These are phyloP conservation scores for Drosophila subpulchrella DNA, from an alignment of 1,140 invertebrate species.

Conservation along the genomic window DNA sequence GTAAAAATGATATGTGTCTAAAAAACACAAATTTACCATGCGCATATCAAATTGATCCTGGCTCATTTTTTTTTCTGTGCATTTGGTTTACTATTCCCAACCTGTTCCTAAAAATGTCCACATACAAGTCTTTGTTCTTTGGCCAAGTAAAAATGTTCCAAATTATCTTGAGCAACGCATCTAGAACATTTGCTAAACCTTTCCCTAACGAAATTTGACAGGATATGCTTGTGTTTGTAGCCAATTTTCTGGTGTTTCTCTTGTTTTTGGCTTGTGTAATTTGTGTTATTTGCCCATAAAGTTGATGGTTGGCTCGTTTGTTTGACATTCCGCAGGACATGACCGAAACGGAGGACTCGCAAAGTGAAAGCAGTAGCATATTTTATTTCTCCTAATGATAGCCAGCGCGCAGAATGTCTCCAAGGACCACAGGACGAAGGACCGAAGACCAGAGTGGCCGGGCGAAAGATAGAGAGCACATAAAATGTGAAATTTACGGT, in stretches of 20 bases:
- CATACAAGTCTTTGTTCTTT: neutral
- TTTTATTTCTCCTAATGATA: constrained; percentile 83
- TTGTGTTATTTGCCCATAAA: constrained; percentile 78
- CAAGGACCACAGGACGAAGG: constrained; percentile 50
- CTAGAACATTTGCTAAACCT: constrained; percentile 21
- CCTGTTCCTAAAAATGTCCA: neutral
- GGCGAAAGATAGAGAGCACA: constrained; percentile 60
- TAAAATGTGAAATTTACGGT: constrained; percentile 84
- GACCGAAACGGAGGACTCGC: constrained; percentile 48
- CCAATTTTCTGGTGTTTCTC: constrained; percentile 31
- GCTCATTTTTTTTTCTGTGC: too few species aligned
- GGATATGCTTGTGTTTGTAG: constrained; percentile 9
- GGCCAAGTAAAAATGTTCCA: too few species aligned
- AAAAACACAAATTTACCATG: too few species aligned
- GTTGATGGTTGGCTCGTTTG: constrained; percentile 76
- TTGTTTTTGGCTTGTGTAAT: constrained; percentile 60
- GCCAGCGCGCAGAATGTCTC: constrained; percentile 68
- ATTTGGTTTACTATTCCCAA: neutral
- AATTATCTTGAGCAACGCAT: constrained; percentile 17
- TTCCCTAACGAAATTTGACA: constrained; percentile 9
- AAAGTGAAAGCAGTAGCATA: constrained; percentile 58
- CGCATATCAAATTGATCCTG: too few species aligned
- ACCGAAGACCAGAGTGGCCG: constrained; percentile 42
- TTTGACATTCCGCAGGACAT: constrained; percentile 83
- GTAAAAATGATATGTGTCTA: too few species aligned